Conservation (phyloP, 2,797 vertebrate species). For the Rhinella marina region DNA sequence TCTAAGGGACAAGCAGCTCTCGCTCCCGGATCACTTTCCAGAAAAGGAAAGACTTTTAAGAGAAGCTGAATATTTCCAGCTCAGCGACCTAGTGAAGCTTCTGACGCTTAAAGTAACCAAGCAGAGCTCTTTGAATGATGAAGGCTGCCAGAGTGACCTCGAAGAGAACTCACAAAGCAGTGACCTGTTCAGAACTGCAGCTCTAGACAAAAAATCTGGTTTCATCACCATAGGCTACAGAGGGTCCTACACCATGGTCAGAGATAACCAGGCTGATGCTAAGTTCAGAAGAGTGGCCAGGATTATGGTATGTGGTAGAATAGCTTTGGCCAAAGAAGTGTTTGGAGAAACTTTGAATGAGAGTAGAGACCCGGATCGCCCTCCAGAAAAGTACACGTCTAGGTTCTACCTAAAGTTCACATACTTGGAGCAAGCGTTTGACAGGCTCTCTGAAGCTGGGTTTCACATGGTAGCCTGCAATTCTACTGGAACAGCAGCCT, state of each 20-base stretch:
- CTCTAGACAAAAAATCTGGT: conserved; percentile 80
- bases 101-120: conserved; percentile 80
- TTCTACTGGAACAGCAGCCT: conserved; percentile 83
- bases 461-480: conserved; percentile 91
- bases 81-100: conserved; percentile 79
- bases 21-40: conserved; percentile 86
- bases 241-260: conserved; percentile 82
- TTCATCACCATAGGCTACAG: conserved; percentile 88
- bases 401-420: conserved; percentile 91
- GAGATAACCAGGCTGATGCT: conserved; percentile 85
- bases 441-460: conserved; percentile 84
- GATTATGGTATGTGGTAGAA: conserved; percentile 88
- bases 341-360: conserved; percentile 88
- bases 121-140: conserved; percentile 80
- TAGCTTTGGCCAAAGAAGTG: conserved; percentile 86
- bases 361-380: conserved; percentile 86
- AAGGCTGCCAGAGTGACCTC: conserved; percentile 83
- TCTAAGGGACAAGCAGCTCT: conserved; percentile 85
- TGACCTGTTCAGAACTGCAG: conserved; percentile 74
- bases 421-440: conserved; percentile 87
- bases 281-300: conserved; percentile 86
- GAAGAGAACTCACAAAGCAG: conserved; percentile 83
- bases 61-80: conserved; percentile 87
- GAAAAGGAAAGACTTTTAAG: conserved; percentile 86
- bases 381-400: conserved; percentile 87